phyloP scores from a whole-genome alignment of 2,113 vertebrate genomes.

The zebrafish (Danio rerio) region DNA sequence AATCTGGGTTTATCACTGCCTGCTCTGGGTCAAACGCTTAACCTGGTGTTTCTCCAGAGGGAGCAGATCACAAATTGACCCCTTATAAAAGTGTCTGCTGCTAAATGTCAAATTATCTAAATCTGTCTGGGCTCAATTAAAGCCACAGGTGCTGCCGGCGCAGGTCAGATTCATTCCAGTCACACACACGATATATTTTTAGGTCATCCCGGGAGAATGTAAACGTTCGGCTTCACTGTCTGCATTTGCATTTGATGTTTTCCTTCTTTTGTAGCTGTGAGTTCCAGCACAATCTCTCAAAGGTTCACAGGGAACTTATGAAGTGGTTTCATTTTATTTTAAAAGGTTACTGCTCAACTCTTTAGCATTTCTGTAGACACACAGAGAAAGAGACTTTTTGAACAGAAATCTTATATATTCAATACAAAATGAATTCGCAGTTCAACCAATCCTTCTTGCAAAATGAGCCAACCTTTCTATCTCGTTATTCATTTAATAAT shows the following conservation, averaged over 20 bases:
- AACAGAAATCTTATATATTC: too few relatives aligned
- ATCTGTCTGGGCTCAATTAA: constrained; percentile 5
- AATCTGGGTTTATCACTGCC: constrained; percentile 20
- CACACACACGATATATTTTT: neutral
- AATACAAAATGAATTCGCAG: too few relatives aligned
- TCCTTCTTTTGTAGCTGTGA: neutral
- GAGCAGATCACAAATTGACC: neutral
- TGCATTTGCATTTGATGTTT: neutral
- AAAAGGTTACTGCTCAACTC: neutral
- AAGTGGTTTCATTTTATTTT: neutral
- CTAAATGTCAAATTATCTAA: constrained; percentile 26
- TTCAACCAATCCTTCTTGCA: too few relatives aligned
- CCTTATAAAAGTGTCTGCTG: constrained; percentile 11
- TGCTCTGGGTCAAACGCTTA: constrained; percentile 4
- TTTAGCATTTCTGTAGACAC: too few relatives aligned
- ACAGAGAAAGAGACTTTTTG: too few relatives aligned
- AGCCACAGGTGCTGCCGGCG: constrained; percentile 6
- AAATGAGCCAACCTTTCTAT: too few relatives aligned
- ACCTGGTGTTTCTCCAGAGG: neutral
- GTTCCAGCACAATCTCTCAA: neutral
- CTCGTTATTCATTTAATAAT: too few relatives aligned
- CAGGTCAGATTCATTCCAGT: neutral
- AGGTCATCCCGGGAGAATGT: constrained; percentile 3
- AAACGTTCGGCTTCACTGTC: neutral
- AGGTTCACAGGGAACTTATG: neutral